Evolutionary conservation across 2,113 vertebrate species (phyloP), one percentile per base, ranked within the genome.

Genomic region (Bubo blakistoni): DNA sequence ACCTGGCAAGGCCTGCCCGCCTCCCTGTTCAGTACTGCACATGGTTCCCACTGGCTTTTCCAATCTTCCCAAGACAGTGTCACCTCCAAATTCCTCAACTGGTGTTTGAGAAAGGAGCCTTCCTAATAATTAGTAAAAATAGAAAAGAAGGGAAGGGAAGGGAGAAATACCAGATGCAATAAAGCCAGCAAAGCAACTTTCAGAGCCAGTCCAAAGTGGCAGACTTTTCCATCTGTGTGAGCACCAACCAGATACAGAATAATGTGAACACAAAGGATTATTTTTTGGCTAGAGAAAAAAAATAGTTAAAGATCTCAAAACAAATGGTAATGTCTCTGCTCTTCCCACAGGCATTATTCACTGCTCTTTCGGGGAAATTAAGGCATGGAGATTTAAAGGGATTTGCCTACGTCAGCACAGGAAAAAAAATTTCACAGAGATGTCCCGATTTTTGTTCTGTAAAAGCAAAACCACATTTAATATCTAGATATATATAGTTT

Each of bases 311-410:
- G 36, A 76, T 69, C 34, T 82, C 57, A 65, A 82, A 92, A 87
- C 59, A 91, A 80, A 90, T 44, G 34, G 22, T 17, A 82, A 63
- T 51, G 16, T 61, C 32, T 71, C 58, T 72, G 36, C 44, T 85
- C 7, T 88, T 93, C 32, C 40, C 30, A 57, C 49, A 58, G 65
- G 62, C 36, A 66, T 92, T 82, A 86, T 86, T 93, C 49, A 86
- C 42, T 81, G 27, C 85, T 91, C 70, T 93, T 85, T 65, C 92
- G 88, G 58, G 27, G 62, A 95, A 91, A 97, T 88, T 77, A 92
- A 95, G 93, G 62, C 73, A 69, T 0, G 0, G 66, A 76, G 27
- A 91, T 92, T 88, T 90, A 72, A 85, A 95, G 54, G 51, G 62
- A 92, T 90, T 93, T 90, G 27, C 67, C 22, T n/a, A 84, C 47